phyloP scores from a whole-genome alignment of 23 tunicate species.

The Aplidium turbinatum region DNA sequence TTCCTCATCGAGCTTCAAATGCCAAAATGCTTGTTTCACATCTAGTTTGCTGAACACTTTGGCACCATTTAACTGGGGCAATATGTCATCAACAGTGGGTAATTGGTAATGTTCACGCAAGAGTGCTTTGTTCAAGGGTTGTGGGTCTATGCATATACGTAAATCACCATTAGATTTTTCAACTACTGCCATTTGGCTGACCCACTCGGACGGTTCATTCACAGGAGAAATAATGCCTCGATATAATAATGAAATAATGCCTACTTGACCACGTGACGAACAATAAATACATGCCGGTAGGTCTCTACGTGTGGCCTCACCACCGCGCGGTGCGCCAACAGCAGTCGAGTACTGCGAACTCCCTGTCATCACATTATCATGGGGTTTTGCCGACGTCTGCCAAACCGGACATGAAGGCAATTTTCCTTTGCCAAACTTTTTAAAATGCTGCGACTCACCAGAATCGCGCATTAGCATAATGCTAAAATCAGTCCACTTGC shows the following conservation, averaged over 20 bases:
- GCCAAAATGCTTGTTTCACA: slow-evolving; percentile 34
- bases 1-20: background rate
- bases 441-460: too few species aligned
- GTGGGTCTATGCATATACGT: slow-evolving; percentile 26
- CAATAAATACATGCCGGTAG: too few species aligned
- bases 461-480: too few species aligned
- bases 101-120: slow-evolving; percentile 5
- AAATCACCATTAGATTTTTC: slow-evolving; percentile 22
- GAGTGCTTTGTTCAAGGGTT: slow-evolving; percentile 22
- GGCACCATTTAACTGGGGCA: slow-evolving; percentile 16
- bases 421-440: too few species aligned
- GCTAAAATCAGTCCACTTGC: too few species aligned
- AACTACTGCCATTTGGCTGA: slow-evolving; percentile 22
- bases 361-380: too few species aligned
- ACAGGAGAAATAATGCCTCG: slow-evolving; percentile 11
- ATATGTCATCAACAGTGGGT: slow-evolving; percentile 7
- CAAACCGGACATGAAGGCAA: too few species aligned
- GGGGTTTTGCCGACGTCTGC: too few species aligned
- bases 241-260: background rate
- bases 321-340: too few species aligned
- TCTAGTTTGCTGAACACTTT: slow-evolving; percentile 33
- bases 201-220: slow-evolving; percentile 29
- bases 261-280: too few species aligned
- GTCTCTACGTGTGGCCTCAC: too few species aligned
- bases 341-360: too few species aligned